Evolutionary conservation across 2,797 vertebrate species (phyloP), one percentile per base, ranked within the genome.

Genomic region (Tamandua tetradactyla): DNA sequence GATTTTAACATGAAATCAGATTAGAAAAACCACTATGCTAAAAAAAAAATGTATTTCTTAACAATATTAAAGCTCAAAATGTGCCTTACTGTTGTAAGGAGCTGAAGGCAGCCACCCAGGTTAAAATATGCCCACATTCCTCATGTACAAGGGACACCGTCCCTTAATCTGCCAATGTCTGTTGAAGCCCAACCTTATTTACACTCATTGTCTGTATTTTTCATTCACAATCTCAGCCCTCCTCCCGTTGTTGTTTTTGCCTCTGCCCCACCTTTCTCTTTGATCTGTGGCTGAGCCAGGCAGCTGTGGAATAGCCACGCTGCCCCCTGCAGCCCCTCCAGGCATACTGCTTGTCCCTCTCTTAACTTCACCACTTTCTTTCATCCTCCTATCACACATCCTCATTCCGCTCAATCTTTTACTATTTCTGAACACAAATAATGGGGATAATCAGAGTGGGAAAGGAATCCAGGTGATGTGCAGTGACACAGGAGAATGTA

Each of bases 21-120:
- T 47, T 47, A 72, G 23, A 76, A 79, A n/a, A 87, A 69, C 6
- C 30, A 72, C 4, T 47, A n/a, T 5, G 5, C 18, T 86, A 76
- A 93, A 91, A 49, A 94, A 91, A 44, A 89, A 61, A 5, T 32
- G 3, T 91, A 5, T 37, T 85, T 89, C 44, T 61, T 69, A 84
- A n/a, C n/a, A n/a, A 57, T 57, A 79, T 44, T 72, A 83, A 83
- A 87, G 25, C 32, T 94, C 30, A 32, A 35, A 55, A 8, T 25
- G 30, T 18, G 30, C n/a, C 40, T 91, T 90, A 23, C 44, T 37
- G 20, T 32, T 71, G 37, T 64, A 72, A 20, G 30, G 30, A 27
- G 27, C 25, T 30, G 66, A 61, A 94, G 55, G 42, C 5, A 23
- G 27, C n/a, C 40, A 3, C 18, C 35, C 13, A 7, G 2, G 30